Evolutionary conservation across 2,113 vertebrate species (phyloP), one percentile per base, ranked within the genome.

Genomic region (Myodes glareolus): DNA sequence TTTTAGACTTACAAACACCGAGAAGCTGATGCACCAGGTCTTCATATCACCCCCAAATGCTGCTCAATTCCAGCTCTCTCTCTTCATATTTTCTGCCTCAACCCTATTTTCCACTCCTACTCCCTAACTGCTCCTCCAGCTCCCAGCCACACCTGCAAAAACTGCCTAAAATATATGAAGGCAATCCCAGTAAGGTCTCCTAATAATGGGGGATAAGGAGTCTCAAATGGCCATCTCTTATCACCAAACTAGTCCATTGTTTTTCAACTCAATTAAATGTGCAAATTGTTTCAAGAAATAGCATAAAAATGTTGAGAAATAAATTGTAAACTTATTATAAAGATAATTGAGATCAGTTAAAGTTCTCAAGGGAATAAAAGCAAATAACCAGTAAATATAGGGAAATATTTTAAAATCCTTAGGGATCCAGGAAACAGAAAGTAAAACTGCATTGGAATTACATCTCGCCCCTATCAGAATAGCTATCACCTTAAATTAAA

Each of bases 241-340:
- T 67, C 65, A 67, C 65, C 13, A 70, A 19, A 36, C 67, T 70
- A 70, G 14, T 25, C 61, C 21, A 42, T 47, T n/a, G 27, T 33
- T 84, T 95, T 65, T 88, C 58, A 76, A 33, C 4, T 72, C n/a
- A 82, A 82, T 85, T 27, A 52, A 89, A 36, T 1, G 4, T 78
- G n/a, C n/a, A 80, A 50, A 73, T 25, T 67, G 33, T 65, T 93
- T 78, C 55, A 93, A 78, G 61, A 95, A 92, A 81, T 31, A 89
- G 7, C 27, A 85, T 70, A 70, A 88, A 89, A 73, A 68, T 88
- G 63, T 36, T 61, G 31, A 90, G 29, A 88, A 89, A 88, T 73
- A 84, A 96, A 92, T 88, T 65, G 8, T 39, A 13, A 45, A 91
- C 61, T 92, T 61, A 47, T 47, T 39, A 90, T 47, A 89, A 89